Base-by-base conservation (phyloP, 2,888 invertebrate species). In the Biston betularia region DNA sequence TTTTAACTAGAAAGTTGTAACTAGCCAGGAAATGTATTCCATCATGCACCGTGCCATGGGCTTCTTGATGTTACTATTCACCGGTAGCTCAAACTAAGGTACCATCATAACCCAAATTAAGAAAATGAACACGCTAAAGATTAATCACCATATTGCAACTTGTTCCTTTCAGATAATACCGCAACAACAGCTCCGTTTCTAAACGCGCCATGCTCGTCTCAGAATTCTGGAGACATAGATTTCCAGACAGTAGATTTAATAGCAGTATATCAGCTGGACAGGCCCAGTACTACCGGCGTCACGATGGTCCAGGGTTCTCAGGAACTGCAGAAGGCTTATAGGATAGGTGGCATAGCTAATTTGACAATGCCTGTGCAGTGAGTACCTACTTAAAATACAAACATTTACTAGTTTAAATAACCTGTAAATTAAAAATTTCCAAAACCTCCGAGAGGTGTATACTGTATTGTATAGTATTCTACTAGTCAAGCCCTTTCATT, bases 171-270 rank as follows among this genome's bases (percentile, higher is more conserved):
- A 88, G 87, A 84, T n/a, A 83, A 81, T 49, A 64, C 75, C 45
- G 84, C 88, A 12, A 84, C 86, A 2, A 63, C 73, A 50, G 72
- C 81, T 0, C 85, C 87, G 0, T 65, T 82, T 12, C 64, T 76
- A 12, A 75, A 78, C 42, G 75, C 79, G 0, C 85, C 88, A 4
- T 93, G 93, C 68, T 89, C 86, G 0, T 74, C 87, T 0, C 72
- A 82, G 1, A 74, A 94, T 69, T 95, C 96, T 0, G 97, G 96
- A 7, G 96, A 97, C 79, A 96, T 97, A 66, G 97, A 97, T 88
- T 94, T 97, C 52, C 96, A 97, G 82, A 96, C 96, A 0, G 96
- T 97, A 78, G 98, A 98, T 85, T 95, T 98, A 68, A 97, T 98
- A 69, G 95, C 97, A 12, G 96, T 96, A 72, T 97, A 96, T 86